Evolutionary conservation across 2,888 invertebrate species (phyloP), one percentile per base, ranked within the genome.

Genomic region (Caenorhabditis sp.): DNA sequence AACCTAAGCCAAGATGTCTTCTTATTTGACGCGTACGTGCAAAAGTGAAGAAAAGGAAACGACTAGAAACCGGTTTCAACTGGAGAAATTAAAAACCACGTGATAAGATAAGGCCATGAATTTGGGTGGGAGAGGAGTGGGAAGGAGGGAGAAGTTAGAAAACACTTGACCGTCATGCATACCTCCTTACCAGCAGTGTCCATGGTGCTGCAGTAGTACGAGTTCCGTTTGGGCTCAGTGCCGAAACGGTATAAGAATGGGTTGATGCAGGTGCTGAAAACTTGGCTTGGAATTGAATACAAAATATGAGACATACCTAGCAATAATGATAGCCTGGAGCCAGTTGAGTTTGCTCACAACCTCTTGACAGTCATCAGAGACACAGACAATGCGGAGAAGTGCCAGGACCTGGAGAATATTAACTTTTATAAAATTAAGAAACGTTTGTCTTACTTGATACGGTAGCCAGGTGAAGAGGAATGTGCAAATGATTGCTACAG

Each of bases 391-490:
- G 20, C 87, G 83, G 9, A 89, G 84, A n/a, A 89, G 77, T 15
- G 89, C 88, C 62, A 89, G 77, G 40, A 88, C 83, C 86, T 86
- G 58, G 40, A 78, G 44, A 58, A 9, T 22, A 44, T 20, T 13
- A 18, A 32, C 18, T n/a, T 26, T n/a, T n/a, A n/a, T n/a, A n/a
- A n/a, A n/a, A n/a, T n/a, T n/a, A n/a, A n/a, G n/a, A n/a, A n/a
- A n/a, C n/a, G n/a, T 18, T 56, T 47, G 15, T n/a, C 9, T 24
- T 18, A 81, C 80, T 44, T 81, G 82, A 80, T 89, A 89, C 13
- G 89, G 89, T 13, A 89, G 85, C 89, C 89, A 89, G 2, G 88
- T 88, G 67, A 89, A 85, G 8, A 89, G 70, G 67, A 88, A 89
- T 8, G 89, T 88, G 71, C 82, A 84, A 20, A 89, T 88, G 47